Evolutionary conservation across 2,888 invertebrate species (phyloP), one percentile per base, ranked within the genome.

Genomic region (Plusia festucae): DNA sequence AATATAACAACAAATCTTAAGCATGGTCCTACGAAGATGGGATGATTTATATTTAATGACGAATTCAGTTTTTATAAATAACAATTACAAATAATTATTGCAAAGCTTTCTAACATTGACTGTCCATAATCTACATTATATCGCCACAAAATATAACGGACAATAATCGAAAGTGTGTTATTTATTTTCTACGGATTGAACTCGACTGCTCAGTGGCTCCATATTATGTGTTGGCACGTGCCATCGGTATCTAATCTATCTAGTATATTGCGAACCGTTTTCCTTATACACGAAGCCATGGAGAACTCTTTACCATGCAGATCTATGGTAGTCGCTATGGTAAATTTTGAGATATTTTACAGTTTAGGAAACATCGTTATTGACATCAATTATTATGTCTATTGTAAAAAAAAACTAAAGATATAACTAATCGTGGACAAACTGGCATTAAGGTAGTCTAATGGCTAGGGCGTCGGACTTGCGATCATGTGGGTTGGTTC

Each of bases 201-300:
- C 79, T 1, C 84, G 85, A 86, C 81, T 82, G 79, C 82, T 83
- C 73, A 80, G 79, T 79, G 81, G 85, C 83, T 84, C 82, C 74
- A 76, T 65, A 79, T 91, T 87, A 90, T 90, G 88, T 88, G 85
- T 64, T 76, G 89, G 92, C 93, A 92, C 93, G 93, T 90, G 93
- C 93, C 73, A 62, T 65, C 73, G 22, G 52, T 22, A 40, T 62
- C 5, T 53, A 51, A 73, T 70, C 68, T 72, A 64, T 73, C 60
- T 71, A 73, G 59, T 44, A 66, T 60, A 62, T 64, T 16, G 44
- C 15, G 22, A 20, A 16, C 34, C 44, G 56, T 63, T 67, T 73
- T 73, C 62, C 57, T 62, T 62, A 11, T 52, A 34, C 30, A 20
- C 18, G 16, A 16, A 20, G 20, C 20, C 9, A 20, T 49, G 2